These are phyloP conservation scores for Turdus rufiventris DNA, from an alignment of 2,113 vertebrate genomes.

Conservation along the genomic window DNA sequence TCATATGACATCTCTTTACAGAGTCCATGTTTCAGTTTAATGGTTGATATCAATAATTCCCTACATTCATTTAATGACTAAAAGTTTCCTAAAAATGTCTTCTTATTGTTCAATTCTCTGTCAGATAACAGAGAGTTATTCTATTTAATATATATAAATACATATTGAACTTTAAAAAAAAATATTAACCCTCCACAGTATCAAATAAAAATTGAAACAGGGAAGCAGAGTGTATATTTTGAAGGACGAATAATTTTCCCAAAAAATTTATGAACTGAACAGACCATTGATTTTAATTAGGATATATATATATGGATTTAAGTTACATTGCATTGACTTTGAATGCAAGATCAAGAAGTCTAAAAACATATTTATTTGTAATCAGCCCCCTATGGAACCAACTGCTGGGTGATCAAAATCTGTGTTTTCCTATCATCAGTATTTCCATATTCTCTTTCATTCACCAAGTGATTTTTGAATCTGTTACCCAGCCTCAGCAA, in stretches of 20 bases:
- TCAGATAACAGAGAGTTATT: not conserved
- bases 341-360: not conserved
- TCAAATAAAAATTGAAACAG: not conserved
- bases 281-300: not conserved
- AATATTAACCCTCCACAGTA: not conserved
- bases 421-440: not conserved
- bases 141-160: not conserved
- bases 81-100: not conserved
- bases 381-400: not conserved
- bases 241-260: not conserved
- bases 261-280: not conserved
- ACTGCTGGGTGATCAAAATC: not conserved
- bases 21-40: not conserved
- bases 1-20: not conserved
- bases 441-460: not conserved
- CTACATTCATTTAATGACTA: not conserved
- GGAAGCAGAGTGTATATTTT: not conserved
- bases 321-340: not conserved
- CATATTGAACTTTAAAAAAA: not conserved
- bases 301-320: not conserved
- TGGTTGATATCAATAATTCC: not conserved
- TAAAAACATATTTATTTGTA: not conserved
- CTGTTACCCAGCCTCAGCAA: not conserved
- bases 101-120: not conserved
- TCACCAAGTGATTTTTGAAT: not conserved